phyloP scores from a whole-genome alignment of 2,888 invertebrate species.

The Gnatocerus cornutus region DNA sequence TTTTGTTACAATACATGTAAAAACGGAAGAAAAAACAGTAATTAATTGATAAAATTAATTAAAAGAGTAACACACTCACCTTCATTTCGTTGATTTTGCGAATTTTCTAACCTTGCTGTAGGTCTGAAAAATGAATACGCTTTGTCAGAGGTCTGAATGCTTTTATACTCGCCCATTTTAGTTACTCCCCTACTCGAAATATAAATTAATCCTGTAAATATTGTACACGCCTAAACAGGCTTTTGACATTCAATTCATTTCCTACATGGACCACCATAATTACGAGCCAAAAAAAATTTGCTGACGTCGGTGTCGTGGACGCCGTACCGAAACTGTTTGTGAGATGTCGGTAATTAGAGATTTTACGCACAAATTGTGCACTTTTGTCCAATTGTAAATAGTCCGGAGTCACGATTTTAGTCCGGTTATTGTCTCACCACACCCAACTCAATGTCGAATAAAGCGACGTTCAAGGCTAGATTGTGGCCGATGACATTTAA shows the following conservation, averaged over 20 bases:
- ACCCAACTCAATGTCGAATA: slow-evolving; percentile 47
- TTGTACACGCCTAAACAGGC: slow-evolving; percentile 54
- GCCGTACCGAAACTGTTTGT: no score
- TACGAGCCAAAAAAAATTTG: slow-evolving; percentile 6
- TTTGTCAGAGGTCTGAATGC: slow-evolving; percentile 43
- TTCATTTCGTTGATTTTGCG: slow-evolving; percentile 42
- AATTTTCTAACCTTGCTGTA: slow-evolving; percentile 38
- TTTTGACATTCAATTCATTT: slow-evolving; percentile 54
- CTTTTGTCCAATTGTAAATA: neutral
- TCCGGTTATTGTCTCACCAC: slow-evolving; percentile 50
- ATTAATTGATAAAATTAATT: slow-evolving; percentile 38
- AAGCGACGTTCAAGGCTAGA: slow-evolving; percentile 44
- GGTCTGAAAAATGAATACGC: slow-evolving; percentile 48
- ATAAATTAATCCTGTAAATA: slow-evolving; percentile 48
- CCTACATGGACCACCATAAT: slow-evolving; percentile 45
- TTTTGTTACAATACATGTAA: slow-evolving; percentile 9
- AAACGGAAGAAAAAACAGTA: slow-evolving; percentile 14
- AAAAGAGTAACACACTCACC: slow-evolving; percentile 43
- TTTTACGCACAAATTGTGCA: neutral
- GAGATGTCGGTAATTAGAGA: no score
- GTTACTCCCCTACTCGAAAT: slow-evolving; percentile 47
- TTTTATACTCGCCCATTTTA: slow-evolving; percentile 47
- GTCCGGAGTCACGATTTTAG: slow-evolving; percentile 18
- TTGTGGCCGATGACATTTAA: slow-evolving; percentile 48
- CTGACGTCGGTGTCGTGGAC: no score